These are phyloP conservation scores for Apogon hyalosoma DNA, from an alignment of 2,797 vertebrate species.

Conservation along the genomic window DNA sequence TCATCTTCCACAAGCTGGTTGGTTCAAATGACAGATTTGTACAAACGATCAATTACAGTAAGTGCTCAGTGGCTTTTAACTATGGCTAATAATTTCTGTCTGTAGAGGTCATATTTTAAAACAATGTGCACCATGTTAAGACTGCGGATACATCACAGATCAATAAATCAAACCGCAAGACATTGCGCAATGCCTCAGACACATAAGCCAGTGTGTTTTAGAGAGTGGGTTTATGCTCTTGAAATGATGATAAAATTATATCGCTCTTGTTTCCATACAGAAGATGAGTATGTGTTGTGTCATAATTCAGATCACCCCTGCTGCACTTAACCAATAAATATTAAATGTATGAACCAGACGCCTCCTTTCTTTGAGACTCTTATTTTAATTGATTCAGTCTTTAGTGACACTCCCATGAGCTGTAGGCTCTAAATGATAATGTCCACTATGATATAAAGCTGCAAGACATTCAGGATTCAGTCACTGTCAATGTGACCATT, in stretches of 20 bases:
- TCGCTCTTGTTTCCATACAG: conserved; percentile 8
- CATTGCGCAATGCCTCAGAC: conserved; percentile 34
- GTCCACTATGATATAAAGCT: conserved; percentile 6
- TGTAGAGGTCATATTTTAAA: conserved; percentile 66
- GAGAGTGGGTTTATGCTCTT: conserved; percentile 17
- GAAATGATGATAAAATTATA: conserved; percentile 34
- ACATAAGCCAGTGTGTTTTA: conserved; percentile 15
- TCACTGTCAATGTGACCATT: conserved; percentile 8
- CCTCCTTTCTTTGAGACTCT: conserved; percentile 33
- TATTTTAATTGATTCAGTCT: conserved; percentile 18
- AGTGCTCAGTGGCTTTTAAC: conserved; percentile 71
- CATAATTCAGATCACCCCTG: conserved; percentile 23
- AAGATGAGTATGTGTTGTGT: conserved; percentile 18
- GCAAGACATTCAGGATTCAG: conserved; percentile 5
- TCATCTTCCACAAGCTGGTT: conserved; percentile 45
- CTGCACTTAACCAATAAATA: conserved; percentile 46
- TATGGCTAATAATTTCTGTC: conserved; percentile 48
- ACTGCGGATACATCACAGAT: conserved; percentile 44
- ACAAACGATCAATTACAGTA: conserved; percentile 70
- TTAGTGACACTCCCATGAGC: neutral
- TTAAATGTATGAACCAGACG: conserved; percentile 27
- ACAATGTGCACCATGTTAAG: conserved; percentile 40
- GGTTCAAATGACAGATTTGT: conserved; percentile 62
- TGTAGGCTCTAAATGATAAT: conserved; percentile 11
- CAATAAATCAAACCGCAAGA: conserved; percentile 64